Conservation (phyloP, 2,113 vertebrate species). For the Prolemur simus region DNA sequence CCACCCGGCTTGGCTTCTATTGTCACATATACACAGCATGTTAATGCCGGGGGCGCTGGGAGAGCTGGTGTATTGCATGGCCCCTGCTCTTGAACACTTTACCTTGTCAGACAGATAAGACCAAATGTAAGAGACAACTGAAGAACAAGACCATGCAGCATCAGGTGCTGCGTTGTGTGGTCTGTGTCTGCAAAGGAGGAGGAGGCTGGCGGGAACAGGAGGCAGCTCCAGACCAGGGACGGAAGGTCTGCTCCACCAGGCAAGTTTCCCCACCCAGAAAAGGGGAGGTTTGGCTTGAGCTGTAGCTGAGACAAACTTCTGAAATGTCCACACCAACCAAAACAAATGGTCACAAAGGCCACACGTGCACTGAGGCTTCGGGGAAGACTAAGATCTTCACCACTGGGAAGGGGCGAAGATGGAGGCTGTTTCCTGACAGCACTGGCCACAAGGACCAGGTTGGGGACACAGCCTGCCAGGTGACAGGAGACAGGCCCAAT, state of each 20-base stretch:
- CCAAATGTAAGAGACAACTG: background rate
- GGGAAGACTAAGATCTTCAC: background rate
- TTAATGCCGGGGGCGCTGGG: background rate
- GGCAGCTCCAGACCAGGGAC: accelerated
- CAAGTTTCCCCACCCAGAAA: background rate
- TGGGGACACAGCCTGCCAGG: no score
- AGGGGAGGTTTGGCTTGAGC: background rate
- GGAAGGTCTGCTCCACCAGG: background rate
- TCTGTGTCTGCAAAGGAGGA: background rate
- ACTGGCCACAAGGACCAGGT: accelerated
- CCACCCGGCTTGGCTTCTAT: background rate
- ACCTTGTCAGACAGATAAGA: background rate
- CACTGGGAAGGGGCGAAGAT: background rate
- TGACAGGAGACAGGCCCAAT: background rate
- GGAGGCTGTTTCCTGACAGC: background rate
- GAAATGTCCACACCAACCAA: background rate
- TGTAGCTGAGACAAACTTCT: background rate
- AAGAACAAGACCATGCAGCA: background rate
- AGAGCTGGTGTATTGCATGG: background rate
- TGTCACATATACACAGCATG: background rate
- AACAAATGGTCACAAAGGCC: background rate
- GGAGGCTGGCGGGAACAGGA: background rate
- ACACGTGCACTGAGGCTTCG: background rate
- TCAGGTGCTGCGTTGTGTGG: background rate
- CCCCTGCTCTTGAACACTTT: background rate